These are phyloP conservation scores for Procambarus clarkii DNA, from an alignment of 1,140 invertebrate species.

Conservation along the genomic window DNA sequence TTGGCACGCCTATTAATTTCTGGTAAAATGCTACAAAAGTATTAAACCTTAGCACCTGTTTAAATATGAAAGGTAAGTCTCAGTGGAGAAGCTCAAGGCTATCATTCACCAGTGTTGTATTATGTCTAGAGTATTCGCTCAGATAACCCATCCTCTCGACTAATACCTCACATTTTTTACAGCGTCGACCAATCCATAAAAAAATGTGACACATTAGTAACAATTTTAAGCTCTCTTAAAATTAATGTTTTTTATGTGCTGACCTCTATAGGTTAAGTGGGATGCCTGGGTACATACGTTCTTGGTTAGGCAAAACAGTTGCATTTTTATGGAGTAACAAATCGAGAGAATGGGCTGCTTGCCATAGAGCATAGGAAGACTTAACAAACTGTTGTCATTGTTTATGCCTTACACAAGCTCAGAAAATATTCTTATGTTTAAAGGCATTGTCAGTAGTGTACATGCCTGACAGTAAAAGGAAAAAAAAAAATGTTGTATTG, in stretches of 20 bases:
- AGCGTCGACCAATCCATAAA: too few species aligned
- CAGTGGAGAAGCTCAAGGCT: not conserved
- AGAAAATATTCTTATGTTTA: not conserved
- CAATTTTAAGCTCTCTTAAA: too few species aligned
- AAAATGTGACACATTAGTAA: too few species aligned
- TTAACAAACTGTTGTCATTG: not conserved
- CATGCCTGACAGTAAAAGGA: not conserved
- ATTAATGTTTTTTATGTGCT: too few species aligned
- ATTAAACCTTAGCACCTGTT: not conserved
- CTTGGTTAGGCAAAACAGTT: too few species aligned
- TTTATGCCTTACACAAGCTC: not conserved
- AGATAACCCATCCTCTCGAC: too few species aligned
- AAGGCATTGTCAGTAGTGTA: not conserved
- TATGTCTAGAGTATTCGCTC: too few species aligned
- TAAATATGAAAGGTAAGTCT: not conserved
- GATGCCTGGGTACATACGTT: too few species aligned
- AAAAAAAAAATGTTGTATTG: not conserved
- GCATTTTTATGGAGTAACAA: too few species aligned
- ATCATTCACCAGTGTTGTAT: constrained; percentile 25
- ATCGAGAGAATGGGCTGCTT: too few species aligned
- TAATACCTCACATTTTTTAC: too few species aligned
- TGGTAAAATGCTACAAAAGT: not conserved
- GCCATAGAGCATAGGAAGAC: constrained; percentile 20
- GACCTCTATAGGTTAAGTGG: too few species aligned
- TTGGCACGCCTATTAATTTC: not conserved